Evolutionary conservation across 1,140 invertebrate genomes (phyloP), one percentile per base, ranked within the genome.

Genomic region (Nymphalis io): DNA sequence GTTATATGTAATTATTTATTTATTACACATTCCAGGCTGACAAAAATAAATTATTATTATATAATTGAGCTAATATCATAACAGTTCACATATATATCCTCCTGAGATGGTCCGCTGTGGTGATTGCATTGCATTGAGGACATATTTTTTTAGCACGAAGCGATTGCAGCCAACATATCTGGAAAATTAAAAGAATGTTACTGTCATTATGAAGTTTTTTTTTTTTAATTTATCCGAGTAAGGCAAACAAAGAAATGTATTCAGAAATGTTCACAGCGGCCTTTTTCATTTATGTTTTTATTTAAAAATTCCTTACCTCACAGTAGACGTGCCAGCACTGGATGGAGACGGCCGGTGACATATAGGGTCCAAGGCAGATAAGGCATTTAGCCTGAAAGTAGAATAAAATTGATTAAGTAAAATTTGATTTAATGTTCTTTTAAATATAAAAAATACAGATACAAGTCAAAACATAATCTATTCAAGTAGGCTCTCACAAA

Each of bases 291-390:
- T n/a, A n/a, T n/a, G n/a, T n/a, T n/a, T 12, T 12, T 42, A 42
- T 42, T 4, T 4, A 11, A 11, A 15, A 16, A 5, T 21, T 59
- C 63, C 70, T 80, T n/a, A 92, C 95, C 92, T 98, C 97, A 83
- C 97, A 99, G 87, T 98, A 96, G 0, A 98, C 97, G 91, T 99
- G 98, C 98, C 98, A 99, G 89, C 98, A 99, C 80, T 96, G 96
- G 51, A 98, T 95, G 0, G 97, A 98, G n/a, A 97, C 96, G 13
- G 98, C 95, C n/a, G 98, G 97, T 67, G 96, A 96, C 53, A 94
- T 94, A 83, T 97, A 98, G 16, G 94, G 93, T 63, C 96, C 96
- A 93, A 98, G 95, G 87, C 97, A 98, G 65, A 98, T 98, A 13
- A 98, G 93, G 93, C 97, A 98, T 88, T 97, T 93, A 0, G 87